Evolutionary conservation across 1,140 invertebrate genomes (phyloP).

Genomic region (Eufriesea mexicana): DNA sequence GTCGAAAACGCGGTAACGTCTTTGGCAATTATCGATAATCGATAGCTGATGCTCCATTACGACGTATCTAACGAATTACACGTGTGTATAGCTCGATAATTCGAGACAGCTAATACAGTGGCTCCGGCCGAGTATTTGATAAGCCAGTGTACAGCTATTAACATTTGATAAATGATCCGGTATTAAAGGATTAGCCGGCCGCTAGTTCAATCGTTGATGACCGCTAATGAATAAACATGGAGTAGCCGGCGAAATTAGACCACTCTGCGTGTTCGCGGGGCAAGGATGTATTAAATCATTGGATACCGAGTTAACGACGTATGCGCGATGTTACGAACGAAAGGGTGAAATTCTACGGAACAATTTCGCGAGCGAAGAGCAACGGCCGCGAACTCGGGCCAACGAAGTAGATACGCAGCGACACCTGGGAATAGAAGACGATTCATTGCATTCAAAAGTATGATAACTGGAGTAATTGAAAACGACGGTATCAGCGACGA

Average conservation of each 20-base stretch:
- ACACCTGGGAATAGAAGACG: slow-evolving; percentile 3
- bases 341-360: neutral
- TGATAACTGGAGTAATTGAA: slow-evolving; percentile 23
- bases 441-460: slow-evolving; percentile 24
- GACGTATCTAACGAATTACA: slow-evolving; percentile 34
- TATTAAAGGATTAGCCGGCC: slow-evolving; percentile 4
- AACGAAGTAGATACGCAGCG: neutral
- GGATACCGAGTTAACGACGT: too few relatives aligned
- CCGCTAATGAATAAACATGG: slow-evolving; percentile 14
- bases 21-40: slow-evolving; percentile 50
- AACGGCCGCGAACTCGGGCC: neutral
- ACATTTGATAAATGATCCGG: slow-evolving; percentile 28
- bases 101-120: slow-evolving; percentile 17
- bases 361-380: slow-evolving; percentile 1
- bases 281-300: neutral
- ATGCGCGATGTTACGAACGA: neutral
- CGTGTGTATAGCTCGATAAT: slow-evolving; percentile 12
- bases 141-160: slow-evolving; percentile 26
- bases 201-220: neutral
- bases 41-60: slow-evolving; percentile 43
- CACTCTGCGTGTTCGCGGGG: neutral
- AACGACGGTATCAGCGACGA: slow-evolving; percentile 7
- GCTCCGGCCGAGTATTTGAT: slow-evolving; percentile 23
- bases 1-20: slow-evolving; percentile 41
- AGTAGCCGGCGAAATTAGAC: neutral